A percentile compares a stretch with the other conserved stretches of the same genome.
These are phyloP conservation scores for Theropithecus gelada DNA, from an alignment of 2,113 vertebrate genomes.

Conservation along the genomic window DNA sequence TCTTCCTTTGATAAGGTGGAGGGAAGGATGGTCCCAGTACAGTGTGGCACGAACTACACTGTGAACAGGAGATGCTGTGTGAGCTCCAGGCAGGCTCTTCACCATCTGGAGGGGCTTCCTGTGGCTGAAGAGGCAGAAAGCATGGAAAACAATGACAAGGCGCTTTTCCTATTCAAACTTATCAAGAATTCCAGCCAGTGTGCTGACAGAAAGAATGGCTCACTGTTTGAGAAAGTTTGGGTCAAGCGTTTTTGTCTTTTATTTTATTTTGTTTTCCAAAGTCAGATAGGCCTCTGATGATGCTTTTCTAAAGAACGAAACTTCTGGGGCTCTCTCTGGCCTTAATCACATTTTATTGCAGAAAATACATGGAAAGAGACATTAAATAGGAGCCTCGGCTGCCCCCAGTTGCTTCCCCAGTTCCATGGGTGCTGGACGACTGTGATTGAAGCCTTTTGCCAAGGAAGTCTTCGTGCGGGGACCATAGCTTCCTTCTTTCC, in stretches of 20 bases:
- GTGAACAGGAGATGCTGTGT: neutral
- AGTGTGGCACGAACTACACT: neutral
- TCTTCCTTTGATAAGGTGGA: neutral
- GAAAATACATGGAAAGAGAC: neutral
- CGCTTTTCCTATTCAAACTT: neutral
- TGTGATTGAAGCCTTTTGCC: neutral
- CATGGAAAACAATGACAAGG: neutral
- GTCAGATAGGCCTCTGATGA: neutral
- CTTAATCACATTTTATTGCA: neutral
- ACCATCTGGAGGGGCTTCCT: neutral
- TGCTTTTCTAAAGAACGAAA: neutral
- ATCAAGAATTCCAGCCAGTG: neutral
- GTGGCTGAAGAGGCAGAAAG: neutral
- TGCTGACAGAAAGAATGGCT: neutral
- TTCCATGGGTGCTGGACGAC: neutral
- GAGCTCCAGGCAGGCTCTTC: neutral
- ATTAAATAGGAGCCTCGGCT: neutral
- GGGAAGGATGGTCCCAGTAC: neutral
- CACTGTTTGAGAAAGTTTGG: neutral
- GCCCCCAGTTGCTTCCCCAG: neutral
- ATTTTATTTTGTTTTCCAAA: slow-evolving; percentile 21
- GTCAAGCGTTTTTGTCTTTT: neutral
- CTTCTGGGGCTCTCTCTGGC: neutral
- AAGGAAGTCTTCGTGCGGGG: neutral
- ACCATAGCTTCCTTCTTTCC: neutral